Conservation (phyloP, 2,113 vertebrate species). For the Megaceryle maxima region DNA sequence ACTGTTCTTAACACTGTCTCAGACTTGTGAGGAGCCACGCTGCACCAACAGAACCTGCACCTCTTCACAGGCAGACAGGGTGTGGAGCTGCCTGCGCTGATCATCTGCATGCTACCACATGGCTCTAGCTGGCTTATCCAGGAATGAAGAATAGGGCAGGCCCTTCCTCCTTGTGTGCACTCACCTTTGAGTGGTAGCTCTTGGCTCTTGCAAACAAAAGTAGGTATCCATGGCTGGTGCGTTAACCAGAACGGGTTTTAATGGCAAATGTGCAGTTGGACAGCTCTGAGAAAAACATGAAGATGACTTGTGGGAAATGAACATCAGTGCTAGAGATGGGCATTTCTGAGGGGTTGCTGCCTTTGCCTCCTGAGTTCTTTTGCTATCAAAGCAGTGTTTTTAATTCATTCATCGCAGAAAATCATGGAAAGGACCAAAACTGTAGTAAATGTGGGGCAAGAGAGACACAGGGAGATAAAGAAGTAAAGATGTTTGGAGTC, state of each 20-base stretch:
- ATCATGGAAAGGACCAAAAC: background rate
- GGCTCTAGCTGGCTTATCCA: background rate
- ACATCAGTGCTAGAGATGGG: background rate
- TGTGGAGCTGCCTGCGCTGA: background rate
- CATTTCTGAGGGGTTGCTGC: background rate
- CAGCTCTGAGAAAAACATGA: background rate
- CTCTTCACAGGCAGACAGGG: background rate
- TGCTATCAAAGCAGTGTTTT: background rate
- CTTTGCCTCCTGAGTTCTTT: background rate
- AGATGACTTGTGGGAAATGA: background rate
- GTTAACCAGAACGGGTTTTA: background rate
- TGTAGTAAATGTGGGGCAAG: background rate
- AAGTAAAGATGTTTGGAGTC: background rate
- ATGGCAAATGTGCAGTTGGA: background rate
- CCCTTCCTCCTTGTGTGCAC: accelerated
- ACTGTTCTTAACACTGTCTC: background rate
- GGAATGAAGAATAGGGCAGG: background rate
- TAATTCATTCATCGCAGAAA: background rate
- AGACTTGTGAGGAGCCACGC: background rate
- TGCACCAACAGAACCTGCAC: background rate
- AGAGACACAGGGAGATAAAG: background rate
- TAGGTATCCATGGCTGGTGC: background rate
- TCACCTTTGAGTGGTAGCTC: background rate
- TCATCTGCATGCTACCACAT: background rate
- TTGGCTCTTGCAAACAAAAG: background rate